These are phyloP conservation scores for Zelleria hepariella DNA, from an alignment of 2,888 invertebrate species.

Conservation along the genomic window DNA sequence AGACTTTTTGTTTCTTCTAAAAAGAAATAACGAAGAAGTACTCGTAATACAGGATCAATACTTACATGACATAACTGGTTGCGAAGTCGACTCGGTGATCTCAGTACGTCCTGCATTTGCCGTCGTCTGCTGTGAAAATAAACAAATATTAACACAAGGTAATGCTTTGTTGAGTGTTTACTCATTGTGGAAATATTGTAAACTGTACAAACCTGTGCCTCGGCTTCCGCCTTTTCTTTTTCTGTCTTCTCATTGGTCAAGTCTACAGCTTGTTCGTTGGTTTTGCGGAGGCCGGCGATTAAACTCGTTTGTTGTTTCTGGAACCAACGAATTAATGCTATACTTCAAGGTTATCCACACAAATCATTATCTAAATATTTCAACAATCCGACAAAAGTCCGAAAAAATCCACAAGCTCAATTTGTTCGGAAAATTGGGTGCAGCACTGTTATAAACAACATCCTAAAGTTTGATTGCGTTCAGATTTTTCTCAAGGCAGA, in stretches of 20 bases:
- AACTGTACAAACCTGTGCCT: slow-evolving; percentile 33
- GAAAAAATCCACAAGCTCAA: too few relatives aligned
- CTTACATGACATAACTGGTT: slow-evolving; percentile 61
- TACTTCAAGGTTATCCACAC: too few relatives aligned
- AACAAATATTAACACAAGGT: not conserved
- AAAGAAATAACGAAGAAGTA: too few relatives aligned
- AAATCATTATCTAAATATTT: too few relatives aligned
- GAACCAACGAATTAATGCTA: slow-evolving; percentile 13
- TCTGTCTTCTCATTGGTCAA: slow-evolving; percentile 75
- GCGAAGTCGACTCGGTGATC: slow-evolving; percentile 61
- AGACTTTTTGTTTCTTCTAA: too few relatives aligned
- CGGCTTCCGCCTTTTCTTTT: slow-evolving; percentile 65
- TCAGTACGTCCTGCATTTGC: slow-evolving; percentile 48
- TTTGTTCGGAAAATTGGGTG: too few relatives aligned
- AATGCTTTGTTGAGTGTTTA: not conserved
- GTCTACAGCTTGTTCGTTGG: slow-evolving; percentile 78
- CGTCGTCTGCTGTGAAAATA: slow-evolving; percentile 28
- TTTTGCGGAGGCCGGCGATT: slow-evolving; percentile 90
- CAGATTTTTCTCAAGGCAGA: too few relatives aligned
- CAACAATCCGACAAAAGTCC: too few relatives aligned
- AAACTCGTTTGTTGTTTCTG: slow-evolving; percentile 96
- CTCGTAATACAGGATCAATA: too few relatives aligned
- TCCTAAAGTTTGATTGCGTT: too few relatives aligned
- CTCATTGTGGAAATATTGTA: not conserved
- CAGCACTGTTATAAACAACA: too few relatives aligned